These are phyloP conservation scores for Scolopax rusticola DNA, from an alignment of 2,797 vertebrate genomes.

Conservation along the genomic window DNA sequence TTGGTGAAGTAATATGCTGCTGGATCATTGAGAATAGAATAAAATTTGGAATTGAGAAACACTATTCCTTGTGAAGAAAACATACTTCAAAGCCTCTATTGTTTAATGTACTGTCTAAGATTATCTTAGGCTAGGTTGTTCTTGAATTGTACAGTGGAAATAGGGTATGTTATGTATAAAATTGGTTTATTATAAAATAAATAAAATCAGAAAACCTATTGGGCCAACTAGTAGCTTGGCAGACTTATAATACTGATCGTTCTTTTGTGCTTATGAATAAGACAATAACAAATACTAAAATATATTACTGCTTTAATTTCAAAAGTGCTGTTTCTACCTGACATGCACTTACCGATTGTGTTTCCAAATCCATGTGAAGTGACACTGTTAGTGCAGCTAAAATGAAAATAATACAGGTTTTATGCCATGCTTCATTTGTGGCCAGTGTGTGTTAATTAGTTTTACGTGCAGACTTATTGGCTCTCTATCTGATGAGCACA, in stretches of 20 bases:
- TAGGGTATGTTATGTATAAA: neutral
- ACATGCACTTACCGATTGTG: neutral
- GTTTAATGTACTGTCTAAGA: neutral
- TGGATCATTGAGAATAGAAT: neutral
- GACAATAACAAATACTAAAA: neutral
- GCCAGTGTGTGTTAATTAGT: neutral
- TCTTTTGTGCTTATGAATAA: neutral
- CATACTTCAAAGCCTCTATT: neutral
- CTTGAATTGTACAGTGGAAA: neutral
- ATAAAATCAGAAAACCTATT: neutral
- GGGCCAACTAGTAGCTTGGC: neutral
- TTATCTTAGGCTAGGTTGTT: neutral
- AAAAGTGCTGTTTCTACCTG: neutral
- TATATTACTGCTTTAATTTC: neutral
- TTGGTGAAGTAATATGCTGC: neutral
- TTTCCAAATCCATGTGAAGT: neutral
- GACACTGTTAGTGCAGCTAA: neutral
- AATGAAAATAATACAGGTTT: neutral
- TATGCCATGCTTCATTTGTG: neutral
- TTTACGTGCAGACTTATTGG: rapidly evolving
- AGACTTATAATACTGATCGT: neutral
- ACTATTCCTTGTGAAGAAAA: neutral
- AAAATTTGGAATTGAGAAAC: neutral
- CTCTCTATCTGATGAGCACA: neutral
- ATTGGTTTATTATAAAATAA: neutral